Percentiles rank a stretch among this genome's conserved stretches.
Evolutionary conservation across 2,797 vertebrate species (phyloP).

Genomic region (Leuciscus waleckii): DNA sequence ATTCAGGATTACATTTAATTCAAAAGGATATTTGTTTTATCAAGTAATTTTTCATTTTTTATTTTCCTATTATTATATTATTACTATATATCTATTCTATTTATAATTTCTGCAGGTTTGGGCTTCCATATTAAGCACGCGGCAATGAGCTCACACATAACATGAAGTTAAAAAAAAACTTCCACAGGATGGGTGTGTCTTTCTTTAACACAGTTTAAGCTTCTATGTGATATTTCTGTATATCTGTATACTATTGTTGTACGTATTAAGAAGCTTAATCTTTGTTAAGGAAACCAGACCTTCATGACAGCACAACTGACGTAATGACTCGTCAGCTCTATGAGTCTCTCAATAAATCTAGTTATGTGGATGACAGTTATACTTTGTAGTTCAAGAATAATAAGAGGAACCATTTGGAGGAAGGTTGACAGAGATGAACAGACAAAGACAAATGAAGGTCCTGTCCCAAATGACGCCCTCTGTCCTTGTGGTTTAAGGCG

Average conservation of each 20-base stretch:
- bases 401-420: background rate
- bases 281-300: slow-evolving; percentile 4
- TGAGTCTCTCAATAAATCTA: background rate
- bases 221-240: background rate
- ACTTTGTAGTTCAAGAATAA: background rate
- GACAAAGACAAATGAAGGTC: background rate
- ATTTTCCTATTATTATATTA: background rate
- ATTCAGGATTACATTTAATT: background rate
- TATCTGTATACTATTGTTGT: background rate
- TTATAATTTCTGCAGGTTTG: background rate
- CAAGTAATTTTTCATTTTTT: background rate
- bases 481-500: background rate
- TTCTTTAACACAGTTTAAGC: slow-evolving; percentile 6
- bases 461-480: background rate
- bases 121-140: slow-evolving; percentile 12
- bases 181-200: background rate
- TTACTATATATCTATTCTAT: background rate
- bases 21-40: background rate
- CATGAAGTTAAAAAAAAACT: background rate
- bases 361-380: background rate
- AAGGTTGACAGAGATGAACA: slow-evolving; percentile 5
- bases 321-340: background rate
- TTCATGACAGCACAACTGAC: background rate
- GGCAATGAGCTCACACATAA: background rate
- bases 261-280: background rate